Conservation (phyloP, 1,140 invertebrate species). For the Tetragnatha versicolor region DNA sequence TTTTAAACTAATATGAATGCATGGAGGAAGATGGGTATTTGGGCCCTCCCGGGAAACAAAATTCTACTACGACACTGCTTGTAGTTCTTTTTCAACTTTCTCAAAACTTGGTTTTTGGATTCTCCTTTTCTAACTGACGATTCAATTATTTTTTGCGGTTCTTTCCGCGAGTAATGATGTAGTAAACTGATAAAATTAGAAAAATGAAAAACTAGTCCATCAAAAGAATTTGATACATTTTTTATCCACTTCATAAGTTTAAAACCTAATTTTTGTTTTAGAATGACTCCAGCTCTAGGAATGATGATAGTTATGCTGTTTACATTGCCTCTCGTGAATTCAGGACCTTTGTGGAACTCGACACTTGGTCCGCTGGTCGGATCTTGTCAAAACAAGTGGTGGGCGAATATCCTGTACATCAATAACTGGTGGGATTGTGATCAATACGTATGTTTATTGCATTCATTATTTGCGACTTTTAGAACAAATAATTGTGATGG, state of each 20-base stretch:
- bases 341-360: constrained; percentile 55
- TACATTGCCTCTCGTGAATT: constrained; percentile 47
- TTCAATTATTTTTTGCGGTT: too few relatives aligned
- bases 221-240: not conserved
- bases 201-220: not conserved
- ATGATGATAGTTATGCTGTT: constrained; percentile 36
- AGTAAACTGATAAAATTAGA: too few relatives aligned
- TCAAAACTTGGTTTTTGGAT: too few relatives aligned
- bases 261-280: not conserved
- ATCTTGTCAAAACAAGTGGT: constrained; percentile 53
- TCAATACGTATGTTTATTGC: constrained; percentile 50
- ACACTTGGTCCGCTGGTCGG: constrained; percentile 40
- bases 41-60: too few relatives aligned
- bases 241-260: not conserved
- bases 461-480: not conserved
- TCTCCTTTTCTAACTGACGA: too few relatives aligned
- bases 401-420: constrained; percentile 57
- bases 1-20: too few relatives aligned
- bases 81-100: too few relatives aligned
- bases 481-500: not conserved
- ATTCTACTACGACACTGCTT: too few relatives aligned
- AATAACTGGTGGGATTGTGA: constrained; percentile 80
- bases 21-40: too few relatives aligned
- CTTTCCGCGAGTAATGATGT: too few relatives aligned
- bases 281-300: constrained; percentile 53